A percentile compares a stretch with the other conserved stretches of the same genome.
These are phyloP conservation scores for Sebastes glaucus DNA, from an alignment of 2,797 vertebrate species.

Conservation along the genomic window DNA sequence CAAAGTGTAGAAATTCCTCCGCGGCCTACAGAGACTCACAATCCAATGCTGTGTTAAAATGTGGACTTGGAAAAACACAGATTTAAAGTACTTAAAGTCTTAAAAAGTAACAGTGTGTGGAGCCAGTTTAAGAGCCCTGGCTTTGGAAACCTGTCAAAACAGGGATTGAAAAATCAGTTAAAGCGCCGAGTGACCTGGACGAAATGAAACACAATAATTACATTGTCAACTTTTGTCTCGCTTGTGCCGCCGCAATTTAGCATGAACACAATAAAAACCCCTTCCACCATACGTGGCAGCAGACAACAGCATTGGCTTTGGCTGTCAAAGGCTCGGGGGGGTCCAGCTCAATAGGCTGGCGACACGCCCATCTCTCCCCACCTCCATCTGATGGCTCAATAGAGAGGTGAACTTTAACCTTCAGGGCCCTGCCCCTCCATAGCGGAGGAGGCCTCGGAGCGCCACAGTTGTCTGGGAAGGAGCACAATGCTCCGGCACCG, in stretches of 20 bases:
- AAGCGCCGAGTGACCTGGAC: conserved; percentile 33
- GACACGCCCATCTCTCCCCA: conserved; percentile 64
- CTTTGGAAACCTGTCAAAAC: conserved; percentile 67
- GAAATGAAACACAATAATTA: conserved; percentile 60
- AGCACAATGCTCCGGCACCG: conserved; percentile 13
- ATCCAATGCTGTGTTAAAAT: conserved; percentile 59
- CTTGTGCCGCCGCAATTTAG: conserved; percentile 62
- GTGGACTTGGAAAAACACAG: conserved; percentile 57
- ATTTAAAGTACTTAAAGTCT: conserved; percentile 73
- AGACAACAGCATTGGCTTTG: conserved; percentile 58
- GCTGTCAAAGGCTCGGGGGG: conserved; percentile 61
- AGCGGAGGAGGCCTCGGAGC: conserved; percentile 6
- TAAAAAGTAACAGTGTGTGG: conserved; percentile 64
- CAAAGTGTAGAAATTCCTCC: conserved; percentile 55
- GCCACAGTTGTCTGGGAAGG: conserved; percentile 54
- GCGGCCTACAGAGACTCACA: conserved; percentile 54
- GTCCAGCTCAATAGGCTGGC: conserved; percentile 51
- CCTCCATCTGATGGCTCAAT: conserved; percentile 82
- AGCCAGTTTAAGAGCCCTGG: conserved; percentile 55
- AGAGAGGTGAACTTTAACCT: conserved; percentile 75
- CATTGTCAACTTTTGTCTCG: conserved; percentile 62
- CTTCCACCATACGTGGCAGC: conserved; percentile 61
- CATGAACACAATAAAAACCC: conserved; percentile 72
- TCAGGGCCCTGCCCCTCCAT: conserved; percentile 39
- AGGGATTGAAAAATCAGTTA: conserved; percentile 54